phyloP scores from a whole-genome alignment of 2,888 invertebrate species.

The Mystacides longicornis region DNA sequence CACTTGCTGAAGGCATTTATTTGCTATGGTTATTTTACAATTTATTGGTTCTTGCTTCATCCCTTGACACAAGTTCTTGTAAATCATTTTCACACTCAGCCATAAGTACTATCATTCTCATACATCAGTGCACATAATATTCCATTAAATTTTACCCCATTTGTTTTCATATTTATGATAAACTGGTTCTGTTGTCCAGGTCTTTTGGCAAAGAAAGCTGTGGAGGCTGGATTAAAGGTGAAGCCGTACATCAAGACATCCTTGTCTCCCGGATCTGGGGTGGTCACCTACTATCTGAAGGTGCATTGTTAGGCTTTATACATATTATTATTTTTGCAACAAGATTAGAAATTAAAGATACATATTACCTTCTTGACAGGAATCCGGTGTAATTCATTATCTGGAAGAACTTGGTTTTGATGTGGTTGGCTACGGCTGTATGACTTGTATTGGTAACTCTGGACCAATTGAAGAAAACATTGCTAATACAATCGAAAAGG shows the following conservation, averaged over 20 bases:
- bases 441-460: slow-evolving; percentile 99
- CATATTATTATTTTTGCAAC: background rate
- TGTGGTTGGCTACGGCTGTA: slow-evolving; percentile 97
- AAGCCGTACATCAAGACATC: slow-evolving; percentile 95
- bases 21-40: too few relatives aligned
- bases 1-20: too few relatives aligned
- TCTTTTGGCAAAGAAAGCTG: slow-evolving; percentile 87
- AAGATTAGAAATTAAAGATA: background rate
- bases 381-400: slow-evolving; percentile 87
- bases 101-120: too few relatives aligned
- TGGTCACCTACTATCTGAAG: slow-evolving; percentile 81
- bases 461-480: slow-evolving; percentile 90
- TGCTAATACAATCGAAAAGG: slow-evolving; percentile 86
- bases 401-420: slow-evolving; percentile 84
- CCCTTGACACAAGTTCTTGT: too few relatives aligned
- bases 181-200: too few relatives aligned
- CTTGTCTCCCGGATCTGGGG: slow-evolving; percentile 91
- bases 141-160: too few relatives aligned
- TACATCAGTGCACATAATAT: too few relatives aligned
- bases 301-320: slow-evolving; percentile 31
- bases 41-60: too few relatives aligned
- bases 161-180: too few relatives aligned
- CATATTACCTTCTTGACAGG: slow-evolving; percentile 38
- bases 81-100: too few relatives aligned
- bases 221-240: slow-evolving; percentile 81